Evolutionary conservation across 1,140 invertebrate genomes (phyloP), one percentile per base, ranked within the genome.

Genomic region (Achatina immaculata): DNA sequence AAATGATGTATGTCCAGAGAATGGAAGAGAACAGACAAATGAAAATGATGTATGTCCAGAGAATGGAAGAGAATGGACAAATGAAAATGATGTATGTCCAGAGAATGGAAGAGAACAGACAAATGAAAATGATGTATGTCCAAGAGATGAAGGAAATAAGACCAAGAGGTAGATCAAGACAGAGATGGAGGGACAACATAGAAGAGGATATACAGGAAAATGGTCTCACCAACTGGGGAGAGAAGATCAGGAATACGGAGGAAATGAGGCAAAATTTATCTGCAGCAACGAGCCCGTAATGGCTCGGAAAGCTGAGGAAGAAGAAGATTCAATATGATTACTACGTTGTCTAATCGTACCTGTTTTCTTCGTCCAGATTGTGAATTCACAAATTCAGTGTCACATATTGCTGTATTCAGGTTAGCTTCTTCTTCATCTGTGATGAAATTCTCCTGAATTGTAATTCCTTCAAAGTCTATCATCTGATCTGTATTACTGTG

Each of bases 331-430:
- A 4, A 38, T 48, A 24, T 68, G 21, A 21, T 16, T 31, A 72
- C 45, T 45, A n/a, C 36, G 38, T 48, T 68, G 1, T 16, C 19
- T 11, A 58, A 65, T 42, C 34, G 43, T 89, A 95, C 94, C 92
- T 98, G 97, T 91, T 99, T 99, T 82, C 96, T 94, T 75, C 98
- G 93, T 4, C 98, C 98, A 91, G 97, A 99, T 92, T 99, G 98
- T 1, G 98, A 99, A 48, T 93, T 92, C 82, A 95, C 94, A 97
- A 98, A 99, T 6, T 95, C 94, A 71, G 96, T 92, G 75, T 92
- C 89, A 91, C 99, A 96, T 71, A 99, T 94, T 31, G 93, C 92
- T 69, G 92, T 86, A 48, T 96, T 93, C 31, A 99, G 90, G 21
- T 88, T 82, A 0, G 88, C 81, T 87, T 96, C 95, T 91, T 99